Evolutionary conservation across 2,797 vertebrate genomes (phyloP), one percentile per base, ranked within the genome.

Genomic region (Limosa lapponica): DNA sequence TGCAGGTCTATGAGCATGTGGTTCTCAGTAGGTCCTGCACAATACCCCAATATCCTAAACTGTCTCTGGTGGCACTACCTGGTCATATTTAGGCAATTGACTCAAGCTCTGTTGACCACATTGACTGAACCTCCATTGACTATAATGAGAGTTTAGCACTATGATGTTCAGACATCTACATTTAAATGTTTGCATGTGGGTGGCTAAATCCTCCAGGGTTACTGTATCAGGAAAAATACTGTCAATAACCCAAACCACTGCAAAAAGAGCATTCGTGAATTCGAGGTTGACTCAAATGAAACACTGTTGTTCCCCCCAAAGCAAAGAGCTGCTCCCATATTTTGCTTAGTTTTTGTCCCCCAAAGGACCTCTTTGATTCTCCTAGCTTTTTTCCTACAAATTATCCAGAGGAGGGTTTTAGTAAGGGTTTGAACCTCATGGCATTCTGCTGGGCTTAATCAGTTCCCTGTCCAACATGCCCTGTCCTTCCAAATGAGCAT

Each of bases 41-140:
- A 0, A 64, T 30, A 71, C 10, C 10, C 13, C 44, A 69, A 1
- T 10, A 22, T n/a, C 23, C 28, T n/a, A n/a, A 0, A 49, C 28
- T 37, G 36, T 30, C 49, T 72, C 73, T 2, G 1, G 11, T 57
- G 24, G 51, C 39, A 55, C 18, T 25, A 30, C 28, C 16, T 64
- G 28, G 16, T 59, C 25, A 18, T 30, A 49, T 71, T 78, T 74
- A 49, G 23, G 32, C 67, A 77, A 51, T 6, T 57, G 41, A 67
- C 23, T 64, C 41, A 80, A 59, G 64, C 13, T 69, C 8, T n/a
- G 28, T 43, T 73, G 79, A 34, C 11, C 28, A 41, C 30, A 12
- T 3, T 59, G 46, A 39, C 39, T 74, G 30, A 16, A 51, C 69
- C 23, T 82, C 34, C 37, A 22, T 4, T 55, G 25, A 23, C 48